Conservation (phyloP, 2,888 invertebrate genomes). For the Napeogenes sylphis region DNA sequence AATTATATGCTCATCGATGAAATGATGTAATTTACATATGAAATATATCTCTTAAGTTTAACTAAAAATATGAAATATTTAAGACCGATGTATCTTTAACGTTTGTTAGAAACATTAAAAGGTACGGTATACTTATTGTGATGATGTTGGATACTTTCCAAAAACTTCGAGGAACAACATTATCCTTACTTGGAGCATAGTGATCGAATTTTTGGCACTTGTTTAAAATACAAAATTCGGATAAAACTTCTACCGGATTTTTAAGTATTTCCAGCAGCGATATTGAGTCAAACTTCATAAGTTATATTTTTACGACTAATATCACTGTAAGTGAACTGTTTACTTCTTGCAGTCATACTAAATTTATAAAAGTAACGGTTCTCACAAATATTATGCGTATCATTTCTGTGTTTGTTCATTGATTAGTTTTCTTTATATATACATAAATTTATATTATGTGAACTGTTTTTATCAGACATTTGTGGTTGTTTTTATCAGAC, state of each 20-base stretch:
- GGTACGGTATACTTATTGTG: constrained; percentile 11
- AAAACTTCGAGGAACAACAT: constrained; percentile 19
- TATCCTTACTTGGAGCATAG: constrained; percentile 35
- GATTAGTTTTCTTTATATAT: too few relatives aligned
- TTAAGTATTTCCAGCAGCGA: constrained; percentile 47
- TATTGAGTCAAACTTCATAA: constrained; percentile 39
- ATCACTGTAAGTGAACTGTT: constrained; percentile 10
- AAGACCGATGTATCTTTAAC: not conserved
- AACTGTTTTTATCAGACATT: too few relatives aligned
- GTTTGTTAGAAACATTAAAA: constrained; percentile 12
- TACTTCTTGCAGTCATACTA: too few relatives aligned
- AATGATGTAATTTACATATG: too few relatives aligned
- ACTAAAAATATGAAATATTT: too few relatives aligned
- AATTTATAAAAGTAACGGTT: too few relatives aligned
- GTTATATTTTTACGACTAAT: constrained; percentile 15
- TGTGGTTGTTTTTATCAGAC: too few relatives aligned
- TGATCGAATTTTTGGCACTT: constrained; percentile 50
- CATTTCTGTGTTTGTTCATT: too few relatives aligned
- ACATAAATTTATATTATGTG: too few relatives aligned
- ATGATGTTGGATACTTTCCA: constrained; percentile 26
- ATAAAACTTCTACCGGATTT: constrained; percentile 43
- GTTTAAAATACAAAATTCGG: constrained; percentile 51
- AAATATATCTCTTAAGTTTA: too few relatives aligned
- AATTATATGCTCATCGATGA: too few relatives aligned
- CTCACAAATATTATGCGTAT: too few relatives aligned